A percentile compares a stretch with the other conserved stretches of the same genome.
Conservation (phyloP, 1,140 invertebrate genomes). For the Olivierus martensii region DNA sequence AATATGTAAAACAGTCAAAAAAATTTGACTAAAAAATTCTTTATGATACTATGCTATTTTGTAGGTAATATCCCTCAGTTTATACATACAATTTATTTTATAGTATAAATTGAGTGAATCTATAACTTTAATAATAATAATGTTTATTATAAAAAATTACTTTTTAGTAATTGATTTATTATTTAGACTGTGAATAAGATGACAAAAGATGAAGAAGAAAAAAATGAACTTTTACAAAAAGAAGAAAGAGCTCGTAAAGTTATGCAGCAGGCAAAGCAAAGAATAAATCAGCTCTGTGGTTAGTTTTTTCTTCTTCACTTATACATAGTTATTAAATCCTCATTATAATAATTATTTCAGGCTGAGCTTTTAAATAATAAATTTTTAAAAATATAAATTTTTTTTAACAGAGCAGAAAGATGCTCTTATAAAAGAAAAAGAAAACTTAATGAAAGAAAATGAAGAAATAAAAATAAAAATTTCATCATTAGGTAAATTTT, state of each 20-base stretch:
- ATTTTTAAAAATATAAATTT: too few relatives aligned
- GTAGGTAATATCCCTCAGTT: too few relatives aligned
- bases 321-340: too few relatives aligned
- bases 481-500: conserved; percentile 8
- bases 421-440: conserved; percentile 35
- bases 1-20: too few relatives aligned
- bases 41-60: too few relatives aligned
- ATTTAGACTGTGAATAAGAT: conserved; percentile 41
- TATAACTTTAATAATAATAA: too few relatives aligned
- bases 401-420: conserved; percentile 48
- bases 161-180: neutral
- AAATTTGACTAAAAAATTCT: too few relatives aligned
- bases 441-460: conserved; percentile 11
- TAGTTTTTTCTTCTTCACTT: neutral
- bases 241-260: conserved; percentile 57
- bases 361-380: neutral
- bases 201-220: conserved; percentile 52
- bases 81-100: too few relatives aligned
- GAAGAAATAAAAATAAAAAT: conserved; percentile 23
- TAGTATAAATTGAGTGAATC: too few relatives aligned
- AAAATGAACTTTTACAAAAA: conserved; percentile 44
- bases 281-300: conserved; percentile 41
- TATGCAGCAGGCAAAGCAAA: conserved; percentile 52
- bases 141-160: too few relatives aligned
- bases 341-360: too few relatives aligned